A percentile compares a stretch with the other conserved stretches of the same genome.
These are phyloP conservation scores for Triops longicaudatus DNA, from an alignment of 1,140 invertebrate genomes.

Conservation along the genomic window DNA sequence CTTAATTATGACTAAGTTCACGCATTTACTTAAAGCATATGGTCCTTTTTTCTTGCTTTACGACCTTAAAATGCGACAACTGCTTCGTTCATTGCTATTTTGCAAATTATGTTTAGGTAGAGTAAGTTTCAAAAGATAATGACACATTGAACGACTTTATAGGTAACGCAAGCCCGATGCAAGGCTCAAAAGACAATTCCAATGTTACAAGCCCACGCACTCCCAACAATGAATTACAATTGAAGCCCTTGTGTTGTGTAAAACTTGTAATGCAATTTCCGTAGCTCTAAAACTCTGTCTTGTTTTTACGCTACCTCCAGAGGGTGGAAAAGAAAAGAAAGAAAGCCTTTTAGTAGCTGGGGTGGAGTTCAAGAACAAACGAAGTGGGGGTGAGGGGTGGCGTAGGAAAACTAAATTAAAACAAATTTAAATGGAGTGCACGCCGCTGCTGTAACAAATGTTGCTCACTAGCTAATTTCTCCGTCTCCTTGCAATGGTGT, in stretches of 20 bases:
- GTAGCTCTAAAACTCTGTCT: neutral
- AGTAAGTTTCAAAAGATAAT: too few species aligned
- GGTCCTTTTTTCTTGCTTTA: too few species aligned
- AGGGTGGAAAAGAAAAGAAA: neutral
- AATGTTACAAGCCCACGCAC: too few species aligned
- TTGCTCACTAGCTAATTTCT: neutral
- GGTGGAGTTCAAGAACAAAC: too few species aligned
- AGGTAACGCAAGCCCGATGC: too few species aligned
- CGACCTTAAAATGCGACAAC: too few species aligned
- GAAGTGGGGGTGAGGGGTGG: neutral
- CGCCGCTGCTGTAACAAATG: neutral
- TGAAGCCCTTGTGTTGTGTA: neutral
- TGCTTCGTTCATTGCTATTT: too few species aligned
- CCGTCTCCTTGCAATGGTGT: neutral
- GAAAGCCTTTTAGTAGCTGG: neutral
- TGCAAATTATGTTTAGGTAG: too few species aligned
- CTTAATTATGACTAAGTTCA: too few species aligned
- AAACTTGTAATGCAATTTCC: conserved; percentile 8
- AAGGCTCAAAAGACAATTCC: too few species aligned
- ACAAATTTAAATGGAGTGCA: conserved; percentile 12
- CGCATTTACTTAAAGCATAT: too few species aligned
- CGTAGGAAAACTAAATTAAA: neutral
- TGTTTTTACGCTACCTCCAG: neutral
- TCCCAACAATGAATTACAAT: neutral
- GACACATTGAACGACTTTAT: too few species aligned